Conservation (phyloP, 2,888 invertebrate genomes). For the Drosophila yooni region DNA sequence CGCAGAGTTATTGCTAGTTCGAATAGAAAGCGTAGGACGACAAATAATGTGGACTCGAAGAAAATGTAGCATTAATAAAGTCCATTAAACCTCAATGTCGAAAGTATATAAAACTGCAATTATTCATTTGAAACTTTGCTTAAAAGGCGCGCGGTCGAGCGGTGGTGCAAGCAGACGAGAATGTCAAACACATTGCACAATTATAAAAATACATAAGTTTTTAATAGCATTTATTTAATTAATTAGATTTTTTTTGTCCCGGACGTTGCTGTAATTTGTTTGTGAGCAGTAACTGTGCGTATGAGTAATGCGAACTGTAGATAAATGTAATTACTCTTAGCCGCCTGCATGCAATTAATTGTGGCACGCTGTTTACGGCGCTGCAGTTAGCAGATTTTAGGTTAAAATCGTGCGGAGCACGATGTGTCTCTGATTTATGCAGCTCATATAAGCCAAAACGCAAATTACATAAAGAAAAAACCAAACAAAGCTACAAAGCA, state of each 20-base stretch:
- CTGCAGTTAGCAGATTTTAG: constrained; percentile 60
- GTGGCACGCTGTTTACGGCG: constrained; percentile 45
- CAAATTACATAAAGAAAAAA: constrained; percentile 7
- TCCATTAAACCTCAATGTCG: constrained; percentile 53
- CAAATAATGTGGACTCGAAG: constrained; percentile 29
- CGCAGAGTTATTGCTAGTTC: constrained; percentile 57
- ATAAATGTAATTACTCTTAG: constrained; percentile 66
- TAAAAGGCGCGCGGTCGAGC: not conserved
- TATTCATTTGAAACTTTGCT: constrained; percentile 26
- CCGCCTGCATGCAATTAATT: constrained; percentile 64
- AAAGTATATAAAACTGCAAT: constrained; percentile 48
- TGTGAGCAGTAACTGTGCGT: constrained; percentile 21
- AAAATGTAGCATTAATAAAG: constrained; percentile 30
- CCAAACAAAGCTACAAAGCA: not conserved
- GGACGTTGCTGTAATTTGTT: not conserved
- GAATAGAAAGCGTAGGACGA: constrained; percentile 44
- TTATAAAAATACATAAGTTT: not conserved
- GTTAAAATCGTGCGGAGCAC: constrained; percentile 48
- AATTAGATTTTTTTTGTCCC: not conserved
- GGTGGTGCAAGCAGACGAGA: not conserved
- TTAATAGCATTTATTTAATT: not conserved
- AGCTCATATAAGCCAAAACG: constrained; percentile 41
- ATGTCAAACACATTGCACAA: not conserved
- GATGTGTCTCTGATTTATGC: constrained; percentile 72
- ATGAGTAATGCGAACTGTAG: constrained; percentile 42